A percentile compares a stretch with the other conserved stretches of the same genome.
These are phyloP conservation scores for Trematomus bernacchii DNA, from an alignment of 2,797 vertebrate species.

Conservation along the genomic window DNA sequence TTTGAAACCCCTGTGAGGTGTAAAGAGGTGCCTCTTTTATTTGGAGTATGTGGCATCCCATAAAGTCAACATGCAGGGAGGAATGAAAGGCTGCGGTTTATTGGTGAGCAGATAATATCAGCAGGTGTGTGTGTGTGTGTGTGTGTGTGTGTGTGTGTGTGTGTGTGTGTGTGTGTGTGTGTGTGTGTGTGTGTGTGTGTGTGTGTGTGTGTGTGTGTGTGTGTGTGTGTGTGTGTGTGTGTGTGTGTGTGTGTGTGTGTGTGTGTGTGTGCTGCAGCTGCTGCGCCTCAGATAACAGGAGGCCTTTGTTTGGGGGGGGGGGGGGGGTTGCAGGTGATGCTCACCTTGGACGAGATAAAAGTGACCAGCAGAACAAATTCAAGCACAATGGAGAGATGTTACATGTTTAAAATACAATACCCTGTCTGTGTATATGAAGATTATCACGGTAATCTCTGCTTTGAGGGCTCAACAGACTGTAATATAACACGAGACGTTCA, in stretches of 20 bases:
- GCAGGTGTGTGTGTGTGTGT: constrained; percentile 80
- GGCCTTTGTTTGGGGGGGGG: constrained; percentile 56
- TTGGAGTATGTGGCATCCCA: constrained; percentile 65
- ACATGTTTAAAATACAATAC: no score
- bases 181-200: constrained; percentile 42
- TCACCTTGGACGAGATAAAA: constrained; percentile 54
- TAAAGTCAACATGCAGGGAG: constrained; percentile 74
- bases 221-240: constrained; percentile 44
- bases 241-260: constrained; percentile 42
- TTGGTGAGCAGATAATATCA: constrained; percentile 83
- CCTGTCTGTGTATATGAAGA: no score
- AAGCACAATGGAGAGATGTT: constrained; percentile 38
- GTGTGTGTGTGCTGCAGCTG: constrained; percentile 84
- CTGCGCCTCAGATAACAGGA: constrained; percentile 74
- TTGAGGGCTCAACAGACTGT: no score
- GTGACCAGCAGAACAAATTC: constrained; percentile 45
- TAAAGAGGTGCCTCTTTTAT: constrained; percentile 67
- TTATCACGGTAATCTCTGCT: no score
- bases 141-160: constrained; percentile 81
- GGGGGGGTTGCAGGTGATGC: constrained; percentile 45
- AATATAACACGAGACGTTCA: no score
- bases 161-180: constrained; percentile 41
- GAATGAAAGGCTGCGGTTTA: constrained; percentile 81
- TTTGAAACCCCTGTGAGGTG: constrained; percentile 47
- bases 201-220: constrained; percentile 49